These are phyloP conservation scores for Phrynosoma blainvillii DNA, from an alignment of 2,113 vertebrate species.

Conservation along the genomic window DNA sequence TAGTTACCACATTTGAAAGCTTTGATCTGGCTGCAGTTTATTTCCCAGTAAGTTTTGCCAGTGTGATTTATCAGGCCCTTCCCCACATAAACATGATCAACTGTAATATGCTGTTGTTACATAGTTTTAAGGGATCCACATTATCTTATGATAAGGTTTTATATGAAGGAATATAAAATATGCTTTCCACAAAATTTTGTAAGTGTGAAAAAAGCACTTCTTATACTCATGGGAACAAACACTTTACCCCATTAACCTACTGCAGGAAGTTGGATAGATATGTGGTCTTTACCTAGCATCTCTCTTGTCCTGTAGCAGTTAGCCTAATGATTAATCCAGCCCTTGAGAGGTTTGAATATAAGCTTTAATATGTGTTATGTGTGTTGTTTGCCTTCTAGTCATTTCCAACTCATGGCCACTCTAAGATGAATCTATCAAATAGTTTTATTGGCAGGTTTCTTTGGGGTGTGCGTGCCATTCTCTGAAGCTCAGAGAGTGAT, in stretches of 20 bases:
- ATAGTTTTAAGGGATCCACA: not conserved
- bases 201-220: not conserved
- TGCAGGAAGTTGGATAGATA: not conserved
- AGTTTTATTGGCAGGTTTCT: too few relatives aligned
- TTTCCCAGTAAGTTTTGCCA: not conserved
- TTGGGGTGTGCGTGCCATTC: too few relatives aligned
- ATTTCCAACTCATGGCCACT: too few relatives aligned
- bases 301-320: not conserved
- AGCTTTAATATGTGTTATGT: too few relatives aligned
- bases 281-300: not conserved
- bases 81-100: not conserved
- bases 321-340: not conserved
- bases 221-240: not conserved
- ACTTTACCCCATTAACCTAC: not conserved
- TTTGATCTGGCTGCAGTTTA: slow-evolving; percentile 1
- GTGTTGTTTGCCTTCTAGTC: too few relatives aligned
- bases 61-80: slow-evolving; percentile 16
- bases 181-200: slow-evolving; percentile 13
- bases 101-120: not conserved
- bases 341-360: not conserved
- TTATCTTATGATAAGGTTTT: not conserved
- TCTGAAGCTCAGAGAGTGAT: too few relatives aligned
- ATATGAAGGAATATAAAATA: not conserved
- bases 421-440: too few relatives aligned
- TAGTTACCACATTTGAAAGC: too few relatives aligned